A percentile compares a stretch with the other conserved stretches of the same genome.
Conservation (phyloP, 2,888 invertebrate genomes). For the Laothoe populi region DNA sequence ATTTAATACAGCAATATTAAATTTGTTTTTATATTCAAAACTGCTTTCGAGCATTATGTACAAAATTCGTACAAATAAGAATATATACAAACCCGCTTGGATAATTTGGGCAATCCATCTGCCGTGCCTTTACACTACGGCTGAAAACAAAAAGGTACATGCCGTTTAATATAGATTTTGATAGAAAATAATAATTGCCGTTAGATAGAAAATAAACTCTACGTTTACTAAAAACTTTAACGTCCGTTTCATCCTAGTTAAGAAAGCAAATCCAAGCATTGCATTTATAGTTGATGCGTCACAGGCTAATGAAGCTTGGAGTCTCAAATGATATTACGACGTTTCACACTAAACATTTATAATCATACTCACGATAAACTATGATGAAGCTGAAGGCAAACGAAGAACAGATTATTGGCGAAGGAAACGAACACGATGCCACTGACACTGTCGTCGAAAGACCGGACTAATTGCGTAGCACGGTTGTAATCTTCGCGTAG, state of each 20-base stretch:
- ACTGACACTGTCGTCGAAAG: slow-evolving; percentile 83
- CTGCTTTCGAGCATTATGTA: too few relatives aligned
- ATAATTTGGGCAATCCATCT: slow-evolving; percentile 24
- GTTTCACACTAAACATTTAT: too few relatives aligned
- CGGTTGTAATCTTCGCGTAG: slow-evolving; percentile 86
- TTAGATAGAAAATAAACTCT: too few relatives aligned
- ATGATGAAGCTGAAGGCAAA: slow-evolving; percentile 87
- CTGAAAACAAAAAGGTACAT: slow-evolving; percentile 30
- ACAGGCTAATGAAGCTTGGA: too few relatives aligned
- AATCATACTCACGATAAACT: slow-evolving; percentile 85
- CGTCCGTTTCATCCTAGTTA: too few relatives aligned
- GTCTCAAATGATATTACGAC: too few relatives aligned
- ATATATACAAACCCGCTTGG: slow-evolving; percentile 25
- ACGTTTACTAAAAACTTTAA: too few relatives aligned
- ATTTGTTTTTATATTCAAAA: not conserved
- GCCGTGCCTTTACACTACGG: not conserved
- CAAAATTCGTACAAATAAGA: not conserved
- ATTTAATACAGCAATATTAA: too few relatives aligned
- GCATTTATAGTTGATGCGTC: too few relatives aligned
- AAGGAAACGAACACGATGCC: slow-evolving; percentile 85
- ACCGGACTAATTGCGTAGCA: slow-evolving; percentile 80
- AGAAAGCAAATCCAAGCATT: too few relatives aligned
- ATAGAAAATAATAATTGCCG: too few relatives aligned
- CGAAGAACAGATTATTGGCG: slow-evolving; percentile 86
- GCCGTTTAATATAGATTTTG: too few relatives aligned